Percentiles rank a stretch among this genome's conserved stretches.
phyloP scores from a whole-genome alignment of 2,888 invertebrate species.

The Synergus gifuensis region DNA sequence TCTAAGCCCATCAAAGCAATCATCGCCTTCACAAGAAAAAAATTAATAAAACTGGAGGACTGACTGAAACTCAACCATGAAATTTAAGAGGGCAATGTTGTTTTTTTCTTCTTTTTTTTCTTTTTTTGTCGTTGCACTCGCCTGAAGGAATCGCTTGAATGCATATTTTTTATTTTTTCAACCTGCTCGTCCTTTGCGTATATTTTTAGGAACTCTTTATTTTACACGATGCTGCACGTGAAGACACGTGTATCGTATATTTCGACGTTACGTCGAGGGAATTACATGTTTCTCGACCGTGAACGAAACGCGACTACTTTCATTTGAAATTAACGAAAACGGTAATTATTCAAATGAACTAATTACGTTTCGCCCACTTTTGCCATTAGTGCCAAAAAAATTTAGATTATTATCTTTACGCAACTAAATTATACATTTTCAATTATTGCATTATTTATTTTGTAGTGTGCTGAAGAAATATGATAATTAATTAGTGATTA shows the following conservation, averaged over 20 bases:
- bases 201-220: slow-evolving; percentile 17
- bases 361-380: neutral
- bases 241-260: slow-evolving; percentile 14
- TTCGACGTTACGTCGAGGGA: neutral
- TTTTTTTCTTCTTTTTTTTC: neutral
- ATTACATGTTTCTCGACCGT: neutral
- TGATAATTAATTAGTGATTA: too few relatives aligned
- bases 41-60: neutral
- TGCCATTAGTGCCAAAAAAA: neutral
- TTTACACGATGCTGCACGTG: slow-evolving; percentile 17
- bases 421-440: neutral
- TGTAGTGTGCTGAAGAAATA: neutral
- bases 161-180: slow-evolving; percentile 11
- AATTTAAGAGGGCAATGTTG: neutral
- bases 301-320: neutral
- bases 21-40: neutral
- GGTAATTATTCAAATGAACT: neutral
- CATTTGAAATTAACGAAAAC: neutral
- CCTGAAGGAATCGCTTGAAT: neutral
- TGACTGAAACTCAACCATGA: neutral
- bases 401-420: neutral
- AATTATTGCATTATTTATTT: neutral
- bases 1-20: neutral
- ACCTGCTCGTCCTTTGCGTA: slow-evolving; percentile 15
- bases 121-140: slow-evolving; percentile 1